Evolutionary conservation across 2,888 invertebrate species (phyloP), one percentile per base, ranked within the genome.

Genomic region (Agriopis marginaria): DNA sequence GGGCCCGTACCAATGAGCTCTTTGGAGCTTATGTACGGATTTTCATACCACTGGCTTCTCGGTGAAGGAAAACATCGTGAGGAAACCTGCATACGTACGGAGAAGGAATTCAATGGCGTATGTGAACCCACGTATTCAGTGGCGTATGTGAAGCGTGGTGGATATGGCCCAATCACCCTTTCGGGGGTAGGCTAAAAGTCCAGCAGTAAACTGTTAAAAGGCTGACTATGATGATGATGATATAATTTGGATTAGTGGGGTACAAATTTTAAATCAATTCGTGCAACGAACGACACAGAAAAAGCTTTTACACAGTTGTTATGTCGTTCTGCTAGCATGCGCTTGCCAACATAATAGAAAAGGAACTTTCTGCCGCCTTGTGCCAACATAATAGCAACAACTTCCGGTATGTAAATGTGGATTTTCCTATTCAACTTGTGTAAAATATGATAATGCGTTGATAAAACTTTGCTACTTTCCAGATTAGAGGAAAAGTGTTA

Each of bases 361-460:
- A 40, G 23, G 40, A 63, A 63, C 23, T 68, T 68, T 53, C 55
- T 32, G 9, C 68, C 63, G 55, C 59, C 68, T 68, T 54, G 66
- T 63, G 44, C 63, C 63, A 50, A 68, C 68, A 67, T 50, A 68
- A 68, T 49, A 64, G 68, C 63, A 55, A 61, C 47, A 75, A 73
- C 66, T 75, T 73, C 70, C 71, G 63, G 66, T 71, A 74, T 72
- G 69, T 63, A 68, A 75, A 75, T 76, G 76, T 63, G 72, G 71
- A 76, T 73, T 73, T 71, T 56, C 62, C 67, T 64, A 68, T 70
- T 66, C 70, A 75, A 76, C 54, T 76, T 70, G 70, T 66, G 59
- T 73, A 71, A 71, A 74, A 72, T 76, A 76, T 76, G 75, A 65
- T 75, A 76, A 76, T 75, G 68, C 54, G 66, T 71, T 73, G 68